phyloP scores from a whole-genome alignment of 2,113 vertebrate genomes.

The Egretta garzetta region DNA sequence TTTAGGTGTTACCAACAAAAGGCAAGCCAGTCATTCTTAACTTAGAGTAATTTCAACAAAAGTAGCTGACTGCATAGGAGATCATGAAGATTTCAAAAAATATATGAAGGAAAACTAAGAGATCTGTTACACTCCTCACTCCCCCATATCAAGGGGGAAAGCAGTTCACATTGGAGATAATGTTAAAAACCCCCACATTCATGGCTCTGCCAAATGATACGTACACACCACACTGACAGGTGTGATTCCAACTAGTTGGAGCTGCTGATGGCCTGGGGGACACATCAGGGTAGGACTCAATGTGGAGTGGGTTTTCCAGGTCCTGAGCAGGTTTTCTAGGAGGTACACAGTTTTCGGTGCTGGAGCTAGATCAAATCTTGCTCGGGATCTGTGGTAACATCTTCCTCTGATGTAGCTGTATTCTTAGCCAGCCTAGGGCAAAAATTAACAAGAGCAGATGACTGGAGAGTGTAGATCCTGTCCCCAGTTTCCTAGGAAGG shows the following conservation, averaged over 20 bases:
- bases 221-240: background rate
- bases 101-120: background rate
- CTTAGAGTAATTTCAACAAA: background rate
- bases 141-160: background rate
- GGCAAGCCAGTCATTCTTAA: background rate
- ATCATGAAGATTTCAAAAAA: background rate
- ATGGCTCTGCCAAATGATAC: background rate
- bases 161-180: background rate
- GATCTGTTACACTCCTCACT: background rate
- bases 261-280: background rate
- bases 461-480: background rate
- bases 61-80: background rate
- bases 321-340: background rate
- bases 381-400: background rate
- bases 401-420: background rate
- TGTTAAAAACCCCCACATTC: background rate
- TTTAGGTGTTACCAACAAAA: background rate
- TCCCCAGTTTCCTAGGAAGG: background rate
- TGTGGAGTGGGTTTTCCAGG: background rate
- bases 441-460: background rate
- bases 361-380: background rate
- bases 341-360: background rate
- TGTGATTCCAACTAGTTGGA: background rate
- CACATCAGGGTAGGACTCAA: background rate
- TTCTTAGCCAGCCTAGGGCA: background rate